Evolutionary conservation across 2,797 vertebrate genomes (phyloP), one percentile per base, ranked within the genome.

Genomic region (Phoeniculus purpureus): DNA sequence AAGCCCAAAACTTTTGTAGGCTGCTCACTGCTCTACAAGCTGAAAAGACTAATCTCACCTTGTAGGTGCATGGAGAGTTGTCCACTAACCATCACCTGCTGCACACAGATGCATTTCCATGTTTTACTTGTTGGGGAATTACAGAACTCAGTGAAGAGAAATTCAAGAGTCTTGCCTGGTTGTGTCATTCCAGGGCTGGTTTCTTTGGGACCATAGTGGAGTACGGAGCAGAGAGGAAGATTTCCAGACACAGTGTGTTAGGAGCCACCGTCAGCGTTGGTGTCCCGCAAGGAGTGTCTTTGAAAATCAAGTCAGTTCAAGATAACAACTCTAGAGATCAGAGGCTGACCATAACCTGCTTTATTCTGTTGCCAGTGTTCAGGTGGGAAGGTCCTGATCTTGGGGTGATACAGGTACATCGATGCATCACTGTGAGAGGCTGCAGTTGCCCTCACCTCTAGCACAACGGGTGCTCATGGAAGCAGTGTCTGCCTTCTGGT

Each of bases 151-250:
- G 26, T 45, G 37, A 79, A 71, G 32, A 86, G 37, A 60, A 80
- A 50, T 80, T 40, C 4, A 29, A 1, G 2, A 43, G 7, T 62
- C 31, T 73, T 52, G 22, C 19, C 21, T 45, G 8, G 5, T 95
- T 85, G 56, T 62, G 71, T 73, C 84, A 3, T 94, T 95, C n/a
- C 94, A 99, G 99, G 98, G 98, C 98, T 0, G 99, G 99, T 87
- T 99, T 99, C 97, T 99, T 99, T 66, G 99, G 99, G 90, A 99
- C 98, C 4, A 98, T 99, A 93, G 97, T 99, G 31, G 99, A 99
- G 92, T 99, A 99, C 0, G 99, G 99, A 5, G 99, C 99, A 1
- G 99, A 99, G 96, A 98, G 99, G 96, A 99, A 99, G 97, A 99
- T 99, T 97, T 99, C 99, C 96, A 98, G 98, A 61, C 99, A 99